These are phyloP conservation scores for Scelioninae gen. 2 DNA, from an alignment of 2,888 invertebrate genomes.

Conservation along the genomic window DNA sequence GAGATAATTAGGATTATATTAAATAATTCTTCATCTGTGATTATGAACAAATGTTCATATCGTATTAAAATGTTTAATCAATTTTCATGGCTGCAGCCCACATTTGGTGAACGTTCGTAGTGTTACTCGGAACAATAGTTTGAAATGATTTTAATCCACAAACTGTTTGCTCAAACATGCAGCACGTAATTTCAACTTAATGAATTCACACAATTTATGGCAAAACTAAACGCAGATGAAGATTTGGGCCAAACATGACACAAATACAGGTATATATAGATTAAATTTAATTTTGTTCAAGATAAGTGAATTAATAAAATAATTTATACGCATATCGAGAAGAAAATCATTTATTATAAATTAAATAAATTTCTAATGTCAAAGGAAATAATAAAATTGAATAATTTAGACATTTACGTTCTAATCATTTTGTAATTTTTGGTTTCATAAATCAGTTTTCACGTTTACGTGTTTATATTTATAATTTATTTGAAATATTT, in stretches of 20 bases:
- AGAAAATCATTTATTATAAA: not conserved
- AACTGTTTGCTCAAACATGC: conserved; percentile 48
- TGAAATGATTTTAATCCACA: conserved; percentile 46
- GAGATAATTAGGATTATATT: no score
- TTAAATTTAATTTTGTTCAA: conserved; percentile 19
- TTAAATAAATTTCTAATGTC: conserved; percentile 18
- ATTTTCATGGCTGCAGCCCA: conserved; percentile 11
- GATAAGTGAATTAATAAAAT: conserved; percentile 16
- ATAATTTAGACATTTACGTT: no score
- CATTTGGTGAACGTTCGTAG: conserved; percentile 21
- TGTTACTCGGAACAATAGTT: conserved; percentile 39
- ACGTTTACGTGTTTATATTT: no score
- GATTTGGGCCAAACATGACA: conserved; percentile 37
- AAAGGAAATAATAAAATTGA: no score
- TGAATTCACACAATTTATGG: conserved; percentile 53
- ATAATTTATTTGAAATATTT: no score
- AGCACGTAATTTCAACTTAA: conserved; percentile 43
- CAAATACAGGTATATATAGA: conserved; percentile 15
- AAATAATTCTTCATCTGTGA: no score
- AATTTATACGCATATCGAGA: not conserved
- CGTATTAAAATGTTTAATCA: conserved; percentile 34
- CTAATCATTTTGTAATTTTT: no score
- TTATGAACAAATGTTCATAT: conserved; percentile 19
- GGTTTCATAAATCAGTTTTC: no score
- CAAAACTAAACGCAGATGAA: conserved; percentile 48